Percentiles rank a stretch among this genome's conserved stretches.
These are phyloP conservation scores for Heliconius ethilla DNA, from an alignment of 2,888 invertebrate species.

Conservation along the genomic window DNA sequence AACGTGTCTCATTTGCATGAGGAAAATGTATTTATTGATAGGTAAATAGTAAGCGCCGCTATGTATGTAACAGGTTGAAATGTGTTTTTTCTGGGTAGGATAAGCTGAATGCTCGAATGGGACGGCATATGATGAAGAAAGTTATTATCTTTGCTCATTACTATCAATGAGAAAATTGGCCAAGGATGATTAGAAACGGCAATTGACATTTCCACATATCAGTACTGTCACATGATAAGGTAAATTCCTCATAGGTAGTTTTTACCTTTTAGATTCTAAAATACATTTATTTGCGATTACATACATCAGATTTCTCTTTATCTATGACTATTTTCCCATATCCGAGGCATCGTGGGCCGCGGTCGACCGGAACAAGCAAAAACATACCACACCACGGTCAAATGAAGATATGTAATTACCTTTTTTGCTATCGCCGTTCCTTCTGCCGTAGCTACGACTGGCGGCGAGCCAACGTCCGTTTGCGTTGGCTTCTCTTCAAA, in stretches of 20 bases:
- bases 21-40: slow-evolving; percentile 14
- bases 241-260: neutral
- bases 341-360: slow-evolving; percentile 57
- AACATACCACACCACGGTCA: slow-evolving; percentile 72
- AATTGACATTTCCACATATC: neutral
- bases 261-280: too few relatives aligned
- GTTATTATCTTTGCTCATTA: neutral
- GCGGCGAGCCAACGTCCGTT: slow-evolving; percentile 67
- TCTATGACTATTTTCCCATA: slow-evolving; percentile 50
- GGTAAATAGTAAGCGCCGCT: neutral
- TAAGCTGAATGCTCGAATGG: too few relatives aligned
- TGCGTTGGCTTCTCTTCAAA: slow-evolving; percentile 66
- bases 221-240: neutral
- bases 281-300: neutral
- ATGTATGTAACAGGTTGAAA: neutral
- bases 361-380: slow-evolving; percentile 68
- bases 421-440: slow-evolving; percentile 68
- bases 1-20: slow-evolving; percentile 25
- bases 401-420: slow-evolving; percentile 80
- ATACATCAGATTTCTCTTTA: slow-evolving; percentile 45
- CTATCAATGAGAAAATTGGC: too few relatives aligned
- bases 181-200: neutral
- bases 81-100: neutral
- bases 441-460: slow-evolving; percentile 64
- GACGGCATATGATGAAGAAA: neutral